phyloP scores from a whole-genome alignment of 2,797 vertebrate genomes.

The Buceros bicornis region DNA sequence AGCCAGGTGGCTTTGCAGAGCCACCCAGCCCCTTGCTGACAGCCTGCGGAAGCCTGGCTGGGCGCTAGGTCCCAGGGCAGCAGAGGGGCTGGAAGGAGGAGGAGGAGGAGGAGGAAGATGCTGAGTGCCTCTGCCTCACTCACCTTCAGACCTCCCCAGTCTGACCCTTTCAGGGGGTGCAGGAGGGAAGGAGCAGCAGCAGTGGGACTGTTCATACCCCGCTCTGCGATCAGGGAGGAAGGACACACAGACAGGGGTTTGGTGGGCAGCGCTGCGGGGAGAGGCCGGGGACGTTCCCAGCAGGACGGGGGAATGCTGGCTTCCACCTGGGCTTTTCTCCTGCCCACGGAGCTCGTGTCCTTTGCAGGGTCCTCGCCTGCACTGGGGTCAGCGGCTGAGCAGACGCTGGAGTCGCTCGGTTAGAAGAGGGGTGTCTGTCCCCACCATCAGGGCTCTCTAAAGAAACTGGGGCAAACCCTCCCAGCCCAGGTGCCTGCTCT shows the following conservation, averaged over 20 bases:
- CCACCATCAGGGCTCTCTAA: background rate
- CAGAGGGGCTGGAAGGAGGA: background rate
- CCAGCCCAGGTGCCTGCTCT: background rate
- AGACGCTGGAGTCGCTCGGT: background rate
- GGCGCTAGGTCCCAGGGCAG: background rate
- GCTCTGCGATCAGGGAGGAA: background rate
- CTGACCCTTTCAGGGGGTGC: background rate
- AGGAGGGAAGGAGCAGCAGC: background rate
- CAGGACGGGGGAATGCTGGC: background rate
- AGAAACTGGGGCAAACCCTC: background rate
- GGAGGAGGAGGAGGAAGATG: background rate
- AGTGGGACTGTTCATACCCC: background rate
- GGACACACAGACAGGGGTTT: rapidly evolving
- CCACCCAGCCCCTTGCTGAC: background rate
- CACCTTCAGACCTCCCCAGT: background rate
- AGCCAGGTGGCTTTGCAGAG: background rate
- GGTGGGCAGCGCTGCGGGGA: background rate
- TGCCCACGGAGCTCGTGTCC: background rate
- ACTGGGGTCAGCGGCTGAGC: background rate
- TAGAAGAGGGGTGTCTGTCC: no score
- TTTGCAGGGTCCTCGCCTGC: background rate
- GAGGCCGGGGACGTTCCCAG: background rate
- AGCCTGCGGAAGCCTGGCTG: background rate
- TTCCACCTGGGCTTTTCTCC: background rate
- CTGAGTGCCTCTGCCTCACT: background rate